Evolutionary conservation across 2,888 invertebrate species (phyloP).

Genomic region (Dolomedes plantarius): DNA sequence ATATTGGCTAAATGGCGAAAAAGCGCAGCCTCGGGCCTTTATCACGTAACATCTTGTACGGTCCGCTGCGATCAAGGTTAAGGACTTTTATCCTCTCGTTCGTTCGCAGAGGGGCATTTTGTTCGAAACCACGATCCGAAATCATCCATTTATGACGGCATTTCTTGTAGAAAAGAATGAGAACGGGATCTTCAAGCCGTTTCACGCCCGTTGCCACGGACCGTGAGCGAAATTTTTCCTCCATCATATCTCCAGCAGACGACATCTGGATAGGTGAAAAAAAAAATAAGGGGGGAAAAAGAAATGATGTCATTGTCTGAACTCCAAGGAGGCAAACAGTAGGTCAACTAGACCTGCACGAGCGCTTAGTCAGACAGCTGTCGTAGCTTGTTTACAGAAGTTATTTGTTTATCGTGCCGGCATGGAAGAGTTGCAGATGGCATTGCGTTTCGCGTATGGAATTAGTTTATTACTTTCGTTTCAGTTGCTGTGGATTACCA

Average conservation of each 20-base stretch:
- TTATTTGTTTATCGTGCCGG: background rate
- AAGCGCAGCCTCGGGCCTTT: background rate
- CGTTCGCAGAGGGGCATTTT: slow-evolving; percentile 24
- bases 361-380: background rate
- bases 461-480: background rate
- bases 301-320: slow-evolving; percentile 25
- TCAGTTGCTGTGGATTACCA: background rate
- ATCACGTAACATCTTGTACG: slow-evolving; percentile 48
- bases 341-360: slow-evolving; percentile 36
- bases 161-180: slow-evolving; percentile 39
- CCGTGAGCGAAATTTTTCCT: slow-evolving; percentile 37
- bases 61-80: slow-evolving; percentile 65
- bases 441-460: background rate
- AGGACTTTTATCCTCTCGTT: slow-evolving; percentile 43
- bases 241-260: slow-evolving; percentile 35
- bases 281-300: slow-evolving; percentile 22
- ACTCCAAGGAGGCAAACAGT: slow-evolving; percentile 6
- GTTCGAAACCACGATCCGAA: slow-evolving; percentile 25
- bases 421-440: background rate
- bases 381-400: background rate
- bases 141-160: slow-evolving; percentile 61
- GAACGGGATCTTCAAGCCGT: slow-evolving; percentile 44
- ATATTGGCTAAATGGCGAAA: background rate
- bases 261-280: too few species aligned
- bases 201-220: slow-evolving; percentile 24